Evolutionary conservation across 2,888 invertebrate genomes (phyloP).

Genomic region (Gandaritis pyraliata): DNA sequence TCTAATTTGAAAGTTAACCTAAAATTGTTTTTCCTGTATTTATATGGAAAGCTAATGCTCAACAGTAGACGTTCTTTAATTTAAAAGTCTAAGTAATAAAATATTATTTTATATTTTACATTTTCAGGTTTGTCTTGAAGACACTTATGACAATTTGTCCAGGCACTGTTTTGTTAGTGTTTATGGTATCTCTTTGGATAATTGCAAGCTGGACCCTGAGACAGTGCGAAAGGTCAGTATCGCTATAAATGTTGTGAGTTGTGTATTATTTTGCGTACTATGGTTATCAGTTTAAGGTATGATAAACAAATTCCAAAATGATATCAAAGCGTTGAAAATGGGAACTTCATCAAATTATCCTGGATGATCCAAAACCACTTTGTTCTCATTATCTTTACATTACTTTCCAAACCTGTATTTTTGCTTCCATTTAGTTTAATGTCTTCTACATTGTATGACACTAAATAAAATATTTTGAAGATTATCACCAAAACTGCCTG

Average conservation of each 20-base stretch:
- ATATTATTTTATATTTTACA: background rate
- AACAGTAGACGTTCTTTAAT: too few species aligned
- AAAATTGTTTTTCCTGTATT: background rate
- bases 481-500: constrained; percentile 68
- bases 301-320: constrained; percentile 2
- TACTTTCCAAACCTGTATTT: constrained; percentile 51
- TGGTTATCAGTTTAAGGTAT: background rate
- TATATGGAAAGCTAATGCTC: too few species aligned
- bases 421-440: constrained; percentile 65
- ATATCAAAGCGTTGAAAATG: constrained; percentile 18
- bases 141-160: constrained; percentile 99
- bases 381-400: constrained; percentile 29
- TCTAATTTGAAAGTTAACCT: background rate
- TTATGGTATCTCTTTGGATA: constrained; percentile 99
- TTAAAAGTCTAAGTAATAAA: too few species aligned
- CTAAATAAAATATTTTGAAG: constrained; percentile 51
- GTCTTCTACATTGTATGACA: constrained; percentile 56
- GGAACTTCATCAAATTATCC: constrained; percentile 22
- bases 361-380: constrained; percentile 24
- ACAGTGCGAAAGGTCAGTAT: constrained; percentile 97
- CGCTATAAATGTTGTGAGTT: constrained; percentile 50
- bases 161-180: constrained; percentile 97
- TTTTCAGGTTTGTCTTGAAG: constrained; percentile 93
- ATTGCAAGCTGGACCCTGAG: constrained; percentile 99
- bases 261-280: constrained; percentile 45